Conservation (phyloP, 2,888 invertebrate genomes). For the Euzetes globulus region DNA sequence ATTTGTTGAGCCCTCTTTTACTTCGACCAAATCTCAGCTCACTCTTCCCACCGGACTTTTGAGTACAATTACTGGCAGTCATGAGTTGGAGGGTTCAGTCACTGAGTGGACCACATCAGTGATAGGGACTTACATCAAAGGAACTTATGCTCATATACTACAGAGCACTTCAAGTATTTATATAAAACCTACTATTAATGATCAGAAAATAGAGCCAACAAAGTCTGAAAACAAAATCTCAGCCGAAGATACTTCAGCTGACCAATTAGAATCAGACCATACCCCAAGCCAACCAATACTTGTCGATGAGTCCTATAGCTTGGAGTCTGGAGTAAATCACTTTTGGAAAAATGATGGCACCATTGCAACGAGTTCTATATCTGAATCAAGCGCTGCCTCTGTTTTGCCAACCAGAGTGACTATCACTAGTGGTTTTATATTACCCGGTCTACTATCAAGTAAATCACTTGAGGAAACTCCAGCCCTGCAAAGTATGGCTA, state of each 20-base stretch:
- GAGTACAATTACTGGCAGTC: constrained; percentile 50
- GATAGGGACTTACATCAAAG: constrained; percentile 53
- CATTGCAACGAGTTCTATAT: background rate
- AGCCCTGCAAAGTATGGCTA: background rate
- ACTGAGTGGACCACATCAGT: constrained; percentile 54
- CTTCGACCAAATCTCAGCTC: background rate
- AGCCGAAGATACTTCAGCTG: too few relatives aligned
- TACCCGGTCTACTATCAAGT: constrained; percentile 32
- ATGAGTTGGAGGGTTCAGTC: constrained; percentile 50
- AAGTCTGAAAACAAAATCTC: background rate
- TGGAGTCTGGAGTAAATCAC: background rate
- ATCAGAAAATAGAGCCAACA: background rate
- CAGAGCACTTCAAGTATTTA: constrained; percentile 53
- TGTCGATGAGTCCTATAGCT: too few relatives aligned
- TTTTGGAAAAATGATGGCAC: background rate
- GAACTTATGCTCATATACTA: constrained; percentile 53
- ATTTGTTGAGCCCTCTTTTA: background rate
- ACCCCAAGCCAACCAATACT: too few relatives aligned
- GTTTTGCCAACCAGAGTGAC: constrained; percentile 5
- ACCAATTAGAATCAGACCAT: too few relatives aligned
- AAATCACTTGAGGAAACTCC: background rate
- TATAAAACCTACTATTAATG: background rate
- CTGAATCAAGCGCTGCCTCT: background rate
- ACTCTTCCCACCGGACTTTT: constrained; percentile 16
- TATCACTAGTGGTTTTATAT: constrained; percentile 41